phyloP scores from a whole-genome alignment of 2,888 invertebrate species.

The Folsomia candida region DNA sequence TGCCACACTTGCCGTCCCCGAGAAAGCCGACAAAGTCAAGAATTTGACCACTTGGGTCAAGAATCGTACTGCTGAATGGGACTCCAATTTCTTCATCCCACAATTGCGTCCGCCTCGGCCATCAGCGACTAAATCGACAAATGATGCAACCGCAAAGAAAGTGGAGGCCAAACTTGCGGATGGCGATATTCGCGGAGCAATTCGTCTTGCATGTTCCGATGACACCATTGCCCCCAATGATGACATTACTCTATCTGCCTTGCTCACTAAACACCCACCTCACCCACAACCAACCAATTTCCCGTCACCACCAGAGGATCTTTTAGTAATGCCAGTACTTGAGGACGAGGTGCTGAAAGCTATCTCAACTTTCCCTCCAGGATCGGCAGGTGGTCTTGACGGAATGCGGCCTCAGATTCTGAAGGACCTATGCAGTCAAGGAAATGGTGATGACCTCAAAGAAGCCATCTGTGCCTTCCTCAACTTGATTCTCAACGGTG shows the following conservation, averaged over 20 bases:
- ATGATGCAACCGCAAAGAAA: neutral
- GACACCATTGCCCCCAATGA: slow-evolving; percentile 2
- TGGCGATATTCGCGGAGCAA: slow-evolving; percentile 18
- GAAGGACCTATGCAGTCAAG: neutral
- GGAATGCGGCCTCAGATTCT: too few species aligned
- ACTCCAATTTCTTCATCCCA: too few species aligned
- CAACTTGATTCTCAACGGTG: slow-evolving; percentile 17
- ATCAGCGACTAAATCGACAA: neutral
- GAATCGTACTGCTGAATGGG: too few species aligned
- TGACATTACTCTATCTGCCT: neutral
- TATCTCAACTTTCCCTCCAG: too few species aligned
- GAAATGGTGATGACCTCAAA: neutral
- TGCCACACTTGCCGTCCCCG: too few species aligned
- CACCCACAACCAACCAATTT: neutral
- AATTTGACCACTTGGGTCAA: too few species aligned
- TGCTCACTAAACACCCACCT: too few species aligned
- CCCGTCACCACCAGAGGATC: neutral
- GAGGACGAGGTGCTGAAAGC: neutral
- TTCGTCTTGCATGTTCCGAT: slow-evolving; percentile 1
- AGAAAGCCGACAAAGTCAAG: too few species aligned
- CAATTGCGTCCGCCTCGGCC: too few species aligned
- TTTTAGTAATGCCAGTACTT: neutral
- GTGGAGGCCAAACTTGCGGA: slow-evolving; percentile 14
- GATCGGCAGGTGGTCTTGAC: too few species aligned
- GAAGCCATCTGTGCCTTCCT: neutral